A percentile compares a stretch with the other conserved stretches of the same genome.
These are phyloP conservation scores for Scolopax bukidnonensis DNA, from an alignment of 2,797 vertebrate genomes.

Conservation along the genomic window DNA sequence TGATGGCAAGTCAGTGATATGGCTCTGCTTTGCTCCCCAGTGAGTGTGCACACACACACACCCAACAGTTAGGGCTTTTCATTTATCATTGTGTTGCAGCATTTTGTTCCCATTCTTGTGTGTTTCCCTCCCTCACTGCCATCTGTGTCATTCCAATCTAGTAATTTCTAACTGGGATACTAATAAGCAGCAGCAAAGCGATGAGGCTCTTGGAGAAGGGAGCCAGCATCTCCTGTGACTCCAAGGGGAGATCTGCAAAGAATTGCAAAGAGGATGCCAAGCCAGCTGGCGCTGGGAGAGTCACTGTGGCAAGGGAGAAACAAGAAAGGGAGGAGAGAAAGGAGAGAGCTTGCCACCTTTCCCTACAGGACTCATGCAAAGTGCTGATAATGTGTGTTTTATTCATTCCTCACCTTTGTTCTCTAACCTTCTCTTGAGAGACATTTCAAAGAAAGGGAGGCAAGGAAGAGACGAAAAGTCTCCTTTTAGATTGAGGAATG, in stretches of 20 bases:
- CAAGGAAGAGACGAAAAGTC: conserved; percentile 67
- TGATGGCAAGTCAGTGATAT: background rate
- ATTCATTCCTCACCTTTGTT: conserved; percentile 62
- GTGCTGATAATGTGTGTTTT: conserved; percentile 59
- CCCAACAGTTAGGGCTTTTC: background rate
- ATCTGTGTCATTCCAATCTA: background rate
- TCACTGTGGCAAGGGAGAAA: conserved; percentile 16
- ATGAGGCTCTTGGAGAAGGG: background rate
- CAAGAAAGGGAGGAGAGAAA: conserved; percentile 19
- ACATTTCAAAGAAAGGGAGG: conserved; percentile 68
- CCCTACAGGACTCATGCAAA: conserved; percentile 58
- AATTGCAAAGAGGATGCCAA: background rate
- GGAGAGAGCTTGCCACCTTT: conserved; percentile 29
- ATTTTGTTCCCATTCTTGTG: background rate
- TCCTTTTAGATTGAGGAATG: conserved; percentile 69
- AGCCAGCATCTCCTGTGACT: background rate
- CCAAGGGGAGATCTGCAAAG: background rate
- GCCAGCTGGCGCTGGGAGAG: background rate
- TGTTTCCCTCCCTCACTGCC: background rate
- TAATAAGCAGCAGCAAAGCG: background rate
- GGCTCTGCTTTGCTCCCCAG: background rate
- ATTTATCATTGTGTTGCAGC: background rate
- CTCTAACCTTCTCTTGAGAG: conserved; percentile 68
- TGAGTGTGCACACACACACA: background rate
- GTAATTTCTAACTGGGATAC: background rate